Conservation (phyloP, 2,888 invertebrate species). For the Sminthurides aquaticus region DNA sequence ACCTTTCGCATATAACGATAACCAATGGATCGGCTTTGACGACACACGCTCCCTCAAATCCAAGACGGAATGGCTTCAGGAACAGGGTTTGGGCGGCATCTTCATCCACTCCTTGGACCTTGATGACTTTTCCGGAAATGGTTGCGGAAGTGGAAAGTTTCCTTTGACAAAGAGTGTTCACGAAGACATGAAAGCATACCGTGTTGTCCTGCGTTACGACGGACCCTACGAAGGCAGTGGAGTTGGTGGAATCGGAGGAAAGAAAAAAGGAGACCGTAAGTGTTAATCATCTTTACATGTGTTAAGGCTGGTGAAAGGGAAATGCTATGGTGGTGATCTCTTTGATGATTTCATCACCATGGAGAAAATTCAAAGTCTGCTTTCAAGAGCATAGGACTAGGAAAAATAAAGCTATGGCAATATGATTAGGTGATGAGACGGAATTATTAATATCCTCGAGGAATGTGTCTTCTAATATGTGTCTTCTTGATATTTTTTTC, state of each 20-base stretch:
- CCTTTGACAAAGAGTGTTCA: slow-evolving; percentile 80
- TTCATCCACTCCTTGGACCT: slow-evolving; percentile 95
- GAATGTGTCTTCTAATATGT: too few species aligned
- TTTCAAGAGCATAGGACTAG: too few species aligned
- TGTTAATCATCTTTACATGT: slow-evolving; percentile 40
- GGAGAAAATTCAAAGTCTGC: too few species aligned
- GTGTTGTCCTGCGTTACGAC: slow-evolving; percentile 71
- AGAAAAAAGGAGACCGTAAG: slow-evolving; percentile 81
- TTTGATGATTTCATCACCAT: too few species aligned
- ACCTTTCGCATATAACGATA: slow-evolving; percentile 82
- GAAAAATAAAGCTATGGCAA: too few species aligned
- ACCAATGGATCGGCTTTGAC: slow-evolving; percentile 93
- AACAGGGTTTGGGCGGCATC: slow-evolving; percentile 88
- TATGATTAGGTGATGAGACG: too few species aligned
- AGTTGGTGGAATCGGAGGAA: slow-evolving; percentile 56
- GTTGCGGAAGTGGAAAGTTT: slow-evolving; percentile 82
- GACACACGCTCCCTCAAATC: slow-evolving; percentile 84
- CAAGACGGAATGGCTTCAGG: slow-evolving; percentile 90
- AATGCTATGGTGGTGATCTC: too few species aligned
- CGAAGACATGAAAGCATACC: slow-evolving; percentile 74
- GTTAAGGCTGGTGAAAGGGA: not conserved
- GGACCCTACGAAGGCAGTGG: slow-evolving; percentile 74
- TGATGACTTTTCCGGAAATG: slow-evolving; percentile 82
- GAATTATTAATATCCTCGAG: too few species aligned
- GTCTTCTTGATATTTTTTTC: too few species aligned